Percentiles rank a stretch among this genome's conserved stretches.
These are phyloP conservation scores for Callospermophilus lateralis DNA, from an alignment of 2,113 vertebrate species.

Conservation along the genomic window DNA sequence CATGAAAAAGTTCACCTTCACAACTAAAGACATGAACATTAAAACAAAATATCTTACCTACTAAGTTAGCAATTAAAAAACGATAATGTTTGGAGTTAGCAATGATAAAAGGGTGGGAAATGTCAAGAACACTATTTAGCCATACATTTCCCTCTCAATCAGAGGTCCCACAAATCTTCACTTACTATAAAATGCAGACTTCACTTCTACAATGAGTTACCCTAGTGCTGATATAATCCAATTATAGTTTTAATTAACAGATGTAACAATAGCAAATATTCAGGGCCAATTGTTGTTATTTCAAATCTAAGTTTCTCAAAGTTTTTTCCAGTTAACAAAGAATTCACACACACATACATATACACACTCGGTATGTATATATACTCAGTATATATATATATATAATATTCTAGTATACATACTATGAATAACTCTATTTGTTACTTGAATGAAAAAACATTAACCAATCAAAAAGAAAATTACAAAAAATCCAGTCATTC, in stretches of 20 bases:
- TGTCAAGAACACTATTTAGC: not conserved
- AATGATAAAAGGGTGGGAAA: not conserved
- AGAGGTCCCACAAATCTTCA: not conserved
- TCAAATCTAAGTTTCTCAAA: constrained; percentile 52
- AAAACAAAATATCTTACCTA: constrained; percentile 38
- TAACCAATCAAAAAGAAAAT: not conserved
- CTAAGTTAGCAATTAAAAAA: not conserved
- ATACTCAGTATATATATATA: no score
- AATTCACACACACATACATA: not conserved
- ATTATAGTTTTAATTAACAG: constrained; percentile 5
- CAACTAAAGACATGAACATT: constrained; percentile 26
- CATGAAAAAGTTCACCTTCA: constrained; percentile 33
- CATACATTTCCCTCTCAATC: not conserved
- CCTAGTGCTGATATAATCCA: not conserved
- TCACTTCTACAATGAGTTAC: not conserved
- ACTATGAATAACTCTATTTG: constrained; percentile 6
- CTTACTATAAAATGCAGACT: not conserved
- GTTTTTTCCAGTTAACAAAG: constrained; percentile 41
- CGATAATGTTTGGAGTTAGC: not conserved
- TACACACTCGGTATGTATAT: no score
- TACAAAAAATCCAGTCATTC: not conserved
- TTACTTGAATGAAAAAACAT: constrained; percentile 34
- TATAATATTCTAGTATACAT: no score
- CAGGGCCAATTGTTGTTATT: not conserved
- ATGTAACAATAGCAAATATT: not conserved